These are phyloP conservation scores for Sparus aurata DNA, from an alignment of 2,797 vertebrate genomes.

Conservation along the genomic window DNA sequence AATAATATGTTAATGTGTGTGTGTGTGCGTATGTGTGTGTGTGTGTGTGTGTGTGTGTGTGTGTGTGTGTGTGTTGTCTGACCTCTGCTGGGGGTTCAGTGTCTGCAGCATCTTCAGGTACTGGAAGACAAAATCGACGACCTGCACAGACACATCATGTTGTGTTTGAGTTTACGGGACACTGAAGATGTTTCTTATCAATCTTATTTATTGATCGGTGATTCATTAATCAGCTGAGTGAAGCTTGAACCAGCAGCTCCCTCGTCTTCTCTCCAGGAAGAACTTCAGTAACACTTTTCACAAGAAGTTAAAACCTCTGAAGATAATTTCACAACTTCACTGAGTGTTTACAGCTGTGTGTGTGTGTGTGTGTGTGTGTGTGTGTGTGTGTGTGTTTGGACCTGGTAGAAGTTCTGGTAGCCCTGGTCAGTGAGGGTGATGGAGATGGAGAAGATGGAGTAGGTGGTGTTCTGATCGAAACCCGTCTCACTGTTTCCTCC, in stretches of 20 bases:
- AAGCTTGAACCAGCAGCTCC: background rate
- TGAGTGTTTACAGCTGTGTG: too few species aligned
- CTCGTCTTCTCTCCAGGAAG: too few species aligned
- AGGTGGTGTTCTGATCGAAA: constrained; percentile 96
- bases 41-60: background rate
- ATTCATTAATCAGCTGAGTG: background rate
- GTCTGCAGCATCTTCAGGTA: constrained; percentile 97
- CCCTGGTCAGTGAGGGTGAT: constrained; percentile 95
- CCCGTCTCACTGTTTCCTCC: constrained; percentile 96
- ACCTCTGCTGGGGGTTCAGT: constrained; percentile 94
- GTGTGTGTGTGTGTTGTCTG: constrained; percentile 20
- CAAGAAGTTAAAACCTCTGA: too few species aligned
- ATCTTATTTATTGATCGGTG: background rate
- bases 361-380: too few species aligned
- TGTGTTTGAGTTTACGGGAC: too few species aligned
- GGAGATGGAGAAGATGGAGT: constrained; percentile 96
- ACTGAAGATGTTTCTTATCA: background rate
- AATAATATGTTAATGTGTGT: too few species aligned
- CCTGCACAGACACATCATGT: constrained; percentile 78
- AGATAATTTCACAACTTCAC: too few species aligned
- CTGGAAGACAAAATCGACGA: constrained; percentile 94
- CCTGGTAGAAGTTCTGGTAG: constrained; percentile 94
- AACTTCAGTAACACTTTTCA: background rate
- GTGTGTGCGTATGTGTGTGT: background rate
- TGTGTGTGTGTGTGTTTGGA: constrained; percentile 53